A percentile compares a stretch with the other conserved stretches of the same genome.
phyloP scores from a whole-genome alignment of 1,140 invertebrate species.

The Coelopa frigida region DNA sequence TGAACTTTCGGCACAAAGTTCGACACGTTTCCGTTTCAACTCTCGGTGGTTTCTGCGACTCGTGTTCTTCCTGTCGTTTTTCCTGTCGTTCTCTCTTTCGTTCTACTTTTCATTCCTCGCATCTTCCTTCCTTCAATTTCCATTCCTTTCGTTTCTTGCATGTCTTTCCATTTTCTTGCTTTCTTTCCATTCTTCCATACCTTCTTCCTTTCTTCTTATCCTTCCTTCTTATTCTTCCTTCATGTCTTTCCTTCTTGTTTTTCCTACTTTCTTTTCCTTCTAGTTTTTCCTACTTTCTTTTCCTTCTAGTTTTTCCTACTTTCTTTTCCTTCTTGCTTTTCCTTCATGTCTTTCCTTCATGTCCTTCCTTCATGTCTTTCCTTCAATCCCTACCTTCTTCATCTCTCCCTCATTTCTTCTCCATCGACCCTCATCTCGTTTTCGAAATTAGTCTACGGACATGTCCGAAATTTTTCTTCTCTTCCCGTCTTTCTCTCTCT shows the following conservation, averaged over 20 bases:
- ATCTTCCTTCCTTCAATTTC: too few relatives aligned
- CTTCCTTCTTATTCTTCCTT: not conserved
- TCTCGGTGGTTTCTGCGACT: too few relatives aligned
- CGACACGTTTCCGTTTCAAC: too few relatives aligned
- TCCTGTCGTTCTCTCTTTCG: too few relatives aligned
- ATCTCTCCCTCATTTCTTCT: not conserved
- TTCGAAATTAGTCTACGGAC: too few relatives aligned
- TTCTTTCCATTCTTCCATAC: not conserved
- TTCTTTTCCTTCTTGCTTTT: not conserved
- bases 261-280: not conserved
- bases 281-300: not conserved
- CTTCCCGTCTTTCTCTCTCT: too few relatives aligned
- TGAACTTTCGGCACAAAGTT: too few relatives aligned
- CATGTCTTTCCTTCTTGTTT: not conserved
- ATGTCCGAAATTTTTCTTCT: too few relatives aligned
- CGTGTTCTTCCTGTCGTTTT: too few relatives aligned
- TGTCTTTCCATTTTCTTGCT: not conserved
- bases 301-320: not conserved
- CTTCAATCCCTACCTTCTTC: not conserved
- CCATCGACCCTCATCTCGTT: not conserved
- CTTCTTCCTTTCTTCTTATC: not conserved
- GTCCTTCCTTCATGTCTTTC: not conserved
- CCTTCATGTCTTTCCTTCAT: not conserved
- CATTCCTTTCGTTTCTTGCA: too few relatives aligned
- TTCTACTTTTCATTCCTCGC: too few relatives aligned